Percentiles rank a stretch among this genome's conserved stretches.
Evolutionary conservation across 2,797 vertebrate genomes (phyloP).

Genomic region (Perodicticus potto): DNA sequence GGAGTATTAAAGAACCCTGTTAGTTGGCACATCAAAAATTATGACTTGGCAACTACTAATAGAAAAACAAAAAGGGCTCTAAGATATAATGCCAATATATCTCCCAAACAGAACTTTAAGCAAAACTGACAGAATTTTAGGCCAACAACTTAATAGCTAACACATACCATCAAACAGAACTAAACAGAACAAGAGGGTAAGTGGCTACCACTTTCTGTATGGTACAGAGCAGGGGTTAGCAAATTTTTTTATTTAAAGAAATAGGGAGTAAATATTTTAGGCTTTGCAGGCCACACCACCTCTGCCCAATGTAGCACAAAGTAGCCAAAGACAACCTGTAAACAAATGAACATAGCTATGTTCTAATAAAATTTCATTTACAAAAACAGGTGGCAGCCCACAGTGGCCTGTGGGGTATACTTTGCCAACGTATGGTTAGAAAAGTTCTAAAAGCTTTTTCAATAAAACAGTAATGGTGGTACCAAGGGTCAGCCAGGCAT

Average conservation of each 20-base stretch:
- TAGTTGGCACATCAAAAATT: not conserved
- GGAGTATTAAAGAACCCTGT: not conserved
- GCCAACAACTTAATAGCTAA: not conserved
- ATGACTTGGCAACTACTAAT: not conserved
- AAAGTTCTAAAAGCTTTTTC: not conserved
- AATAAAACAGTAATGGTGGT: not conserved
- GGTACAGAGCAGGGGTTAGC: not conserved
- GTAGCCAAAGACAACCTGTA: not conserved
- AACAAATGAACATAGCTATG: not conserved
- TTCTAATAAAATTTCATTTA: conserved; percentile 22
- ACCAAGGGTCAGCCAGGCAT: not conserved
- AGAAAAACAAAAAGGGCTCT: conserved; percentile 43
- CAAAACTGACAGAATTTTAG: conserved; percentile 6
- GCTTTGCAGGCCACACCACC: not conserved
- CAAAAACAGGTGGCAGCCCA: not conserved
- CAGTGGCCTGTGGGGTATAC: not conserved
- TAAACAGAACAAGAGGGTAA: not conserved
- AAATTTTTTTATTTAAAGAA: conserved; percentile 15
- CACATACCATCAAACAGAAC: conserved; percentile 19
- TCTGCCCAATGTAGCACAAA: not conserved
- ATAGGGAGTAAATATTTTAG: not conserved
- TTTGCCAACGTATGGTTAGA: not conserved
- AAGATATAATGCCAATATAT: not conserved
- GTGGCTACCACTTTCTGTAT: not conserved
- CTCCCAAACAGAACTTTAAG: not conserved